These are phyloP conservation scores for Lordiphosa clarofinis DNA, from an alignment of 1,140 invertebrate genomes.

Conservation along the genomic window DNA sequence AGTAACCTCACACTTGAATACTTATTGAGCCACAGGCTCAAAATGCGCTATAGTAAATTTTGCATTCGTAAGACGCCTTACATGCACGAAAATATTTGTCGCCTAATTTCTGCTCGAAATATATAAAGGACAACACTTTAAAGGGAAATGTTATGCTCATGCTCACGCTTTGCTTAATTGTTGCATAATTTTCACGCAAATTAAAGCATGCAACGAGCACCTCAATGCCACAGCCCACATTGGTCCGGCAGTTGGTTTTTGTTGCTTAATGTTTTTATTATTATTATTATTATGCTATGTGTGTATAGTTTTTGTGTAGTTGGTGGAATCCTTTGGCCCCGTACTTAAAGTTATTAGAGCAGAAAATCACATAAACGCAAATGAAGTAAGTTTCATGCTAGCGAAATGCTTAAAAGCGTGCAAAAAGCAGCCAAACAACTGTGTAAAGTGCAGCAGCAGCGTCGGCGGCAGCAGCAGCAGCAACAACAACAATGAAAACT, in stretches of 20 bases:
- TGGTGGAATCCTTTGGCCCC: constrained; percentile 22
- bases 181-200: not conserved
- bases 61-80: too few relatives aligned
- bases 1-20: too few relatives aligned
- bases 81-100: too few relatives aligned
- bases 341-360: constrained; percentile 63
- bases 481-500: constrained; percentile 46
- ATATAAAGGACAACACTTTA: too few relatives aligned
- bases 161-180: constrained; percentile 1
- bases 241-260: constrained; percentile 1
- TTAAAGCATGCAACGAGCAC: not conserved
- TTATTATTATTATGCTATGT: constrained; percentile 28
- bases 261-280: constrained; percentile 4
- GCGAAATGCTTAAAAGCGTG: constrained; percentile 68
- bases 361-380: constrained; percentile 75
- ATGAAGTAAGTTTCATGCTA: constrained; percentile 74
- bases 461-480: constrained; percentile 3
- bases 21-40: too few relatives aligned
- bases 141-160: not conserved
- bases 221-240: not conserved
- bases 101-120: too few relatives aligned
- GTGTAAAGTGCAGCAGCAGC: constrained; percentile 20
- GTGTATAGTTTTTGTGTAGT: constrained; percentile 12
- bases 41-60: too few relatives aligned
- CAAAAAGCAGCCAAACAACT: constrained; percentile 45